Evolutionary conservation across 2,113 vertebrate genomes (phyloP).

Genomic region (sheep (Ovis aries)): ARS-UI_Ramb_v3.0 NC_056068.1:10572501-10573000

Average conservation of each 20-base stretch:
- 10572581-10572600: background rate
- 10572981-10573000: background rate
- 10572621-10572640: background rate
- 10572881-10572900: background rate
- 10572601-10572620: background rate
- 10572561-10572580: background rate
- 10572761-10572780: background rate
- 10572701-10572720: background rate
- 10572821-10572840: background rate
- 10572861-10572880: background rate
- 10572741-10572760: background rate
- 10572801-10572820: background rate
- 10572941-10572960: background rate
- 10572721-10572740: background rate
- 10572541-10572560: background rate
- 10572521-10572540: background rate
- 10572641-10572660: background rate
- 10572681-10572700: background rate
- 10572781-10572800: background rate
- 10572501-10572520: background rate
- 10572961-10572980: background rate
- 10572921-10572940: background rate
- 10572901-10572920: background rate
- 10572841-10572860: background rate
- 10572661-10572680: background rate